phyloP scores from a whole-genome alignment of 2,888 invertebrate species.

The Cosmorhoe ocellata region DNA sequence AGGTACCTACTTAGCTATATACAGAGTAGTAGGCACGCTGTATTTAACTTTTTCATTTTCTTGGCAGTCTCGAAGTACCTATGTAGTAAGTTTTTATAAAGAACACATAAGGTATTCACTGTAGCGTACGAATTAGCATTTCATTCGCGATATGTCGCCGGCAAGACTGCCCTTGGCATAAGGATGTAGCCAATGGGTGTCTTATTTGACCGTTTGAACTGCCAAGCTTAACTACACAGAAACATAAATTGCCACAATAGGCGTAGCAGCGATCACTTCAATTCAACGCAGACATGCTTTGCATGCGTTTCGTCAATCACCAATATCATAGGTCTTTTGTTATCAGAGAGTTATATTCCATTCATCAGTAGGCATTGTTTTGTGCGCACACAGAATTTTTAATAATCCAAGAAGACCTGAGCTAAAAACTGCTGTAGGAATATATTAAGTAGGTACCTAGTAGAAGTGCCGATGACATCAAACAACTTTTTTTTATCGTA shows the following conservation, averaged over 20 bases:
- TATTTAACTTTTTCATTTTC: slow-evolving; percentile 38
- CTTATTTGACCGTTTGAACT: slow-evolving; percentile 59
- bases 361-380: slow-evolving; percentile 43
- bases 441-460: background rate
- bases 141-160: slow-evolving; percentile 61
- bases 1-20: too few species aligned
- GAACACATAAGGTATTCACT: slow-evolving; percentile 72
- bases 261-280: slow-evolving; percentile 24
- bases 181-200: slow-evolving; percentile 69
- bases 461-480: background rate
- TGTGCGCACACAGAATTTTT: slow-evolving; percentile 22
- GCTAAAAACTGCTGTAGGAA: background rate
- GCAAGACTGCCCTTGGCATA: slow-evolving; percentile 73
- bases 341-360: slow-evolving; percentile 40
- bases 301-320: slow-evolving; percentile 35
- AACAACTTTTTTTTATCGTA: background rate
- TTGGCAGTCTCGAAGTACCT: slow-evolving; percentile 42
- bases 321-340: slow-evolving; percentile 42
- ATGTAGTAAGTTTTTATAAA: slow-evolving; percentile 57
- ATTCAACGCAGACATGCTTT: slow-evolving; percentile 38
- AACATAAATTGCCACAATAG: slow-evolving; percentile 33
- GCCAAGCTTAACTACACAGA: slow-evolving; percentile 35
- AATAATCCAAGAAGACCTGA: slow-evolving; percentile 1
- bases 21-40: too few species aligned
- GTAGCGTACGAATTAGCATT: slow-evolving; percentile 74